Base-by-base conservation (phyloP, 2,888 invertebrate species). In the Oligia strigilis region DNA sequence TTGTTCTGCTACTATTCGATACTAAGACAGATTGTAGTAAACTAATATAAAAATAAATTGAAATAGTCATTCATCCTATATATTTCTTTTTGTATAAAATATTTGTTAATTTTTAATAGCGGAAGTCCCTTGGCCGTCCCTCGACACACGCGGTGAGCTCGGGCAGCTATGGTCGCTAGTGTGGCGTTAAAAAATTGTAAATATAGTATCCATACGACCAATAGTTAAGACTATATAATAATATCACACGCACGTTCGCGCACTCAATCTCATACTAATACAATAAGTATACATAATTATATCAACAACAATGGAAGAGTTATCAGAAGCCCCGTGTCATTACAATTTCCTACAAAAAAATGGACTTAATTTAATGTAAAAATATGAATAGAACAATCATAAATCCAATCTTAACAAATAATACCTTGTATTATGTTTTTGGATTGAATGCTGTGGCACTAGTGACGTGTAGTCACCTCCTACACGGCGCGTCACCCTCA, bases 301-400 rank as follows among this genome's bases (percentile, higher is more conserved):
- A 92, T 93, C 91, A 94, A 93, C 93, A 96, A 95, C 93, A 95
- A 95, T 96, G 96, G 96, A 96, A 96, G 96, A 95, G 90, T 94
- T 92, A 88, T 94, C 91, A 95, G 96, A 96, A 96, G 95, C 94
- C 94, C 95, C 92, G 91, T 91, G 92, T 93, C 87, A 90, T 92
- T 91, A 93, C 81, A 91, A 91, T 90, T 85, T 90, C 89, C 84
- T 90, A 91, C 89, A 88, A 91, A 93, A 92, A 93, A 91, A 81
- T 82, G 75, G 82, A 82, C 85, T 89, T 77, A 81, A 83, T 83
- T 77, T 67, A 75, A 83, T 74, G 72, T 83, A 87, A 86, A 87
- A 87, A 82, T 84, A 89, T 80, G 72, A 88, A 85, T 78, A 73
- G 73, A 83, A 87, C 82, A 80, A 87, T 84, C 60, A 77, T 83